These are phyloP conservation scores for Cairina moschata DNA, from an alignment of 2,113 vertebrate genomes.

Conservation along the genomic window DNA sequence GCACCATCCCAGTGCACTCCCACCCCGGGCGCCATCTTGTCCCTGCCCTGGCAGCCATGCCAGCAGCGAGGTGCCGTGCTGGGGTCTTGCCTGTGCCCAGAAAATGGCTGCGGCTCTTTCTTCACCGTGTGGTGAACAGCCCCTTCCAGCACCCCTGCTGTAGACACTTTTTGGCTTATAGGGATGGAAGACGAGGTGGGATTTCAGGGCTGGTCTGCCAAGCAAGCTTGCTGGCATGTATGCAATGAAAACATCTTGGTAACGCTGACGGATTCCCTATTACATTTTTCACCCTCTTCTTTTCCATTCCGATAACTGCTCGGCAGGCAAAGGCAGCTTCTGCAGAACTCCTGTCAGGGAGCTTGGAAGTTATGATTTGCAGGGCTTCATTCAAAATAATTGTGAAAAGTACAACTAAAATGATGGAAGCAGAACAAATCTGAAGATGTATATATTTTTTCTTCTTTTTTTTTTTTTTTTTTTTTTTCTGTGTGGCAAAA, in stretches of 20 bases:
- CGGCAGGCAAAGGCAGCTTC: neutral
- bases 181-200: neutral
- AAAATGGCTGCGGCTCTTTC: neutral
- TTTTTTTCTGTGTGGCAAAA: neutral
- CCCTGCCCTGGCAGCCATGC: neutral
- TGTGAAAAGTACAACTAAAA: conserved; percentile 5
- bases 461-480: neutral
- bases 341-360: neutral
- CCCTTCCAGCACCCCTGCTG: conserved; percentile 2
- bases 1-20: neutral
- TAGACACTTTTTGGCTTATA: conserved; percentile 16
- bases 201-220: neutral
- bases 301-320: neutral
- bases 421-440: conserved; percentile 13
- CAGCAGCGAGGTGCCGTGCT: neutral
- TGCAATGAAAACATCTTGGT: neutral
- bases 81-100: neutral
- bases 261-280: accelerated
- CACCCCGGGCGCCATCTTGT: neutral
- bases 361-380: neutral
- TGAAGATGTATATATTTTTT: neutral
- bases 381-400: conserved; percentile 1
- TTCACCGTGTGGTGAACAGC: accelerated
- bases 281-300: neutral
- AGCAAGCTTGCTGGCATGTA: too few relatives aligned